A percentile compares a stretch with the other conserved stretches of the same genome.
phyloP scores from a whole-genome alignment of 2,797 vertebrate genomes.

The Gymnocypris eckloni region DNA sequence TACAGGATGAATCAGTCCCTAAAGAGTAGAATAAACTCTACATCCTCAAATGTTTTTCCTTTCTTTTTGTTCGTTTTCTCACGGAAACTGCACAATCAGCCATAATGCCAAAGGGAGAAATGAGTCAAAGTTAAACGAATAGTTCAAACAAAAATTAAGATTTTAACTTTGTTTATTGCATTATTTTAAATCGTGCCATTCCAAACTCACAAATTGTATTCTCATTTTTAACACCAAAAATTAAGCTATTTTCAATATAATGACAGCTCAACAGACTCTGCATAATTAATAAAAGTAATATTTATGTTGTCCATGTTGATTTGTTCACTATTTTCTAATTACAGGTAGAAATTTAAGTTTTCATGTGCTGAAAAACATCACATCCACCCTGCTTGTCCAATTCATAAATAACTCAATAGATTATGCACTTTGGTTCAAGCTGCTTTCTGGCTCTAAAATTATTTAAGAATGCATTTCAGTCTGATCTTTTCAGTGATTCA shows the following conservation, averaged over 20 bases:
- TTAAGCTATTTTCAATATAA: neutral
- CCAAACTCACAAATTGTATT: neutral
- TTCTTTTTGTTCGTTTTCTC: constrained; percentile 7
- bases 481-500: neutral
- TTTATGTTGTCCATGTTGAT: no score
- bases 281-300: neutral
- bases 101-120: neutral
- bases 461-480: neutral
- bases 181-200: neutral
- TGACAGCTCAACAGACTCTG: neutral
- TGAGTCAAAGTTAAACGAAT: neutral
- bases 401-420: neutral
- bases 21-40: neutral
- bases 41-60: constrained; percentile 6
- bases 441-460: neutral
- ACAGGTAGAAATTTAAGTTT: neutral
- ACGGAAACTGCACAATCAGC: constrained; percentile 5
- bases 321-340: neutral
- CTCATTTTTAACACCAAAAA: neutral
- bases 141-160: neutral
- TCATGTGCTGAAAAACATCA: neutral
- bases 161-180: neutral
- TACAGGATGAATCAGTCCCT: constrained; percentile 25
- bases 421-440: neutral
- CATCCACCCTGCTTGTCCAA: neutral